Evolutionary conservation across 2,888 invertebrate species (phyloP), one percentile per base, ranked within the genome.

Genomic region (Lacanobia oleracea): DNA sequence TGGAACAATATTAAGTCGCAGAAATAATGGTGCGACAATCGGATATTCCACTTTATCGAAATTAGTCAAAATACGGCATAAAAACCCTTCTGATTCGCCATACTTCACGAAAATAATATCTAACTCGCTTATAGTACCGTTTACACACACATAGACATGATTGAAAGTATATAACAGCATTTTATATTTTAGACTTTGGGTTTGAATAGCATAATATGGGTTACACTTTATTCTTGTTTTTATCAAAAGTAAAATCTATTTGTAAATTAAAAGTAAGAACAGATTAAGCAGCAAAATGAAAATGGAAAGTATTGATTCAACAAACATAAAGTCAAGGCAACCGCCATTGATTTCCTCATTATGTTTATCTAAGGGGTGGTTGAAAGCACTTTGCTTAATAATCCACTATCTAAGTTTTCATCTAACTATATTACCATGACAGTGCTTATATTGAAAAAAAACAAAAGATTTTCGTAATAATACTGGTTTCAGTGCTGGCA

Each of bases 301-400:
- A 33, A 37, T 7, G 7, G 8, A 40, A 56, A 43, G 1, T 71
- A 71, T 77, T 77, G 59, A 76, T 64, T 70, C 4, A 76, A 77
- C 76, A 45, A 66, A 50, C 6, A 9, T 2, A 14, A 10, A 53
- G 65, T 43, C 62, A 59, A 59, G 62, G 72, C 40, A 50, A 72
- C 72, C 56, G 9, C 5, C 27, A 63, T 77, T 66, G 57, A 62
- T 63, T 63, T 61, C 53, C 37, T 37, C 33, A 40, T 56, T 33
- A 60, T 51, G n/a, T 43, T 63, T 12, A 7, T n/a, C 10, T 40
- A 18, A 56, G 18, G 37, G 45, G 37, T 59, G 9, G 45, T 40
- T 33, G 1, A 14, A 14, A 37, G 33, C 43, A 72, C 27, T 50
- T n/a, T 18, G 5, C 14, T 50, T 33, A 50, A 16, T 33, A 16